These are phyloP conservation scores for Cichladusa arquata DNA, from an alignment of 2,113 vertebrate species.

Conservation along the genomic window DNA sequence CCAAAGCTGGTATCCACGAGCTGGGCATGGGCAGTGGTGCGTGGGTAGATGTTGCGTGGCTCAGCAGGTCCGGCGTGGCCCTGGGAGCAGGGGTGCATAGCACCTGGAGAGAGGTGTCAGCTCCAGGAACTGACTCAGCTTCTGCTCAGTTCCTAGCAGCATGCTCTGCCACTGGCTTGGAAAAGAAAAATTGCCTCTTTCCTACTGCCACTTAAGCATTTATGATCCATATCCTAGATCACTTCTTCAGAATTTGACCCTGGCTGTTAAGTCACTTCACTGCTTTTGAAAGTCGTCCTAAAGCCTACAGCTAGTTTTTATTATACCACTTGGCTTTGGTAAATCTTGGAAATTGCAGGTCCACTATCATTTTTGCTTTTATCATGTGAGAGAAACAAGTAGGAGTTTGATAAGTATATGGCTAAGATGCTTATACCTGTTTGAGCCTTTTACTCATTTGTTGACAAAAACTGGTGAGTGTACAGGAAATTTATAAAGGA, in stretches of 20 bases:
- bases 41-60: fast-evolving
- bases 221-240: fast-evolving
- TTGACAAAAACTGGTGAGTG: background rate
- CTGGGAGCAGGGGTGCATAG: fast-evolving
- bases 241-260: background rate
- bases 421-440: background rate
- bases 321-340: background rate
- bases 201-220: background rate
- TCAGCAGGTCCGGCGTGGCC: background rate
- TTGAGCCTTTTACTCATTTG: background rate
- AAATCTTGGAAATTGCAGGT: background rate
- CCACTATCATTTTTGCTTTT: background rate
- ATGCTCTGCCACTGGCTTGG: background rate
- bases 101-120: background rate
- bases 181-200: background rate
- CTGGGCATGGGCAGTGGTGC: fast-evolving
- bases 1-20: background rate
- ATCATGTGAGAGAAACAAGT: background rate
- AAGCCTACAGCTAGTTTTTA: background rate
- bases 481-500: background rate
- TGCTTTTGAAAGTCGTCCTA: background rate
- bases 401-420: background rate
- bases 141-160: background rate
- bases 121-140: background rate
- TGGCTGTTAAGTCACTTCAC: background rate